Evolutionary conservation across 2,113 vertebrate genomes (phyloP).

Genomic region (Shinisaurus crocodilurus): DNA sequence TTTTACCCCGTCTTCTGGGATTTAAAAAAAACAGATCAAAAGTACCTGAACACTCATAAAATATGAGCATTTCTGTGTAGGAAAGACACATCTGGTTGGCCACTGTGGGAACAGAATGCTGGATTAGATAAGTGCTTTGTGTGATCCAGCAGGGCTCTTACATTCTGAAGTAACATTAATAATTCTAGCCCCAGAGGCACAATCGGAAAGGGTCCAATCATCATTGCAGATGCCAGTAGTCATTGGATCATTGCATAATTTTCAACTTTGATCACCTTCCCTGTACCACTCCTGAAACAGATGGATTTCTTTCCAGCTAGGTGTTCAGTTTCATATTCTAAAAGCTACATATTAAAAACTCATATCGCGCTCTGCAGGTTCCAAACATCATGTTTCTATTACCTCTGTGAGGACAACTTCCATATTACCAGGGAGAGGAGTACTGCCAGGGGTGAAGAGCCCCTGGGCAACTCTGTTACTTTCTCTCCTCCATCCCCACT

Average conservation of each 20-base stretch:
- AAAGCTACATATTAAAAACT: background rate
- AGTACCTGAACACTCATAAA: background rate
- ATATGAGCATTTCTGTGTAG: background rate
- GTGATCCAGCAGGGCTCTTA: too few relatives aligned
- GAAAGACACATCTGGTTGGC: background rate
- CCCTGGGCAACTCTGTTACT: too few relatives aligned
- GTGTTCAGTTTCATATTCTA: background rate
- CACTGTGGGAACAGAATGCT: too few relatives aligned
- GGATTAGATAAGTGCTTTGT: too few relatives aligned
- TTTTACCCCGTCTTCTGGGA: background rate
- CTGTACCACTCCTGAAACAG: background rate
- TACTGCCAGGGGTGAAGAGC: background rate
- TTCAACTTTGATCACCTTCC: background rate
- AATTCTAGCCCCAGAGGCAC: background rate
- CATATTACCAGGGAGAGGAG: background rate
- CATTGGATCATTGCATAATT: background rate
- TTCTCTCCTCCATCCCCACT: too few relatives aligned
- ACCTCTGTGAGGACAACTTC: background rate
- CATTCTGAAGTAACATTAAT: background rate
- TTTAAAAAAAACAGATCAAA: background rate
- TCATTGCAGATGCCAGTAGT: background rate
- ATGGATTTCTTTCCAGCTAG: background rate
- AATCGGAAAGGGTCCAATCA: background rate
- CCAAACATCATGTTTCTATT: background rate
- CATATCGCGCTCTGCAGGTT: background rate